These are phyloP conservation scores for Lapara coniferarum DNA, from an alignment of 2,888 invertebrate species.

Conservation along the genomic window DNA sequence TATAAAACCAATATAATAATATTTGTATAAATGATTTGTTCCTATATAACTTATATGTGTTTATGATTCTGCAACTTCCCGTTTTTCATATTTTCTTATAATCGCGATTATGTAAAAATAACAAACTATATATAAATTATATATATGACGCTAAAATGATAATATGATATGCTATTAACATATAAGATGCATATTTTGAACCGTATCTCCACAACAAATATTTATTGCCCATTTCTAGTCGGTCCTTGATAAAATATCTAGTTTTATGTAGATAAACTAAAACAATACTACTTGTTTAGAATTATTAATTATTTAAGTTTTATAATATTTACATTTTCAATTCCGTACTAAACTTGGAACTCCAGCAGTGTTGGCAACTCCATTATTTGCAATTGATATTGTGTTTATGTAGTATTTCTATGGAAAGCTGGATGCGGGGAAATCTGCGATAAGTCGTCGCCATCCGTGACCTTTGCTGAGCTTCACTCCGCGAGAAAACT, in stretches of 20 bases:
- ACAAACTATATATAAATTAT: no score
- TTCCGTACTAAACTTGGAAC: neutral
- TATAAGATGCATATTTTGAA: neutral
- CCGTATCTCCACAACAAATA: neutral
- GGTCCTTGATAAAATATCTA: neutral
- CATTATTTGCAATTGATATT: neutral
- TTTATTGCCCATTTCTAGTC: neutral
- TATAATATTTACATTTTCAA: neutral
- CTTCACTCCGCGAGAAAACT: neutral
- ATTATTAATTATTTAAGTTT: no score
- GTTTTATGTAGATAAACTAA: neutral
- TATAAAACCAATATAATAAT: no score
- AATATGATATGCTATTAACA: neutral
- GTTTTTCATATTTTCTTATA: no score
- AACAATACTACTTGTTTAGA: neutral
- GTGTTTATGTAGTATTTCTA: slow-evolving; percentile 27
- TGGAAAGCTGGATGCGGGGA: slow-evolving; percentile 30
- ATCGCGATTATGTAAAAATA: no score
- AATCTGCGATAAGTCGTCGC: slow-evolving; percentile 23
- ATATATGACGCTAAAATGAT: neutral
- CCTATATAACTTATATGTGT: no score
- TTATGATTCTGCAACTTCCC: no score
- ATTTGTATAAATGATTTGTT: no score
- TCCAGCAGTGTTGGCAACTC: neutral
- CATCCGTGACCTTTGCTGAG: slow-evolving; percentile 18